Percentiles rank a stretch among this genome's conserved stretches.
Conservation (phyloP, 2,797 vertebrate species). For the Amblyopsis hoosieri region DNA sequence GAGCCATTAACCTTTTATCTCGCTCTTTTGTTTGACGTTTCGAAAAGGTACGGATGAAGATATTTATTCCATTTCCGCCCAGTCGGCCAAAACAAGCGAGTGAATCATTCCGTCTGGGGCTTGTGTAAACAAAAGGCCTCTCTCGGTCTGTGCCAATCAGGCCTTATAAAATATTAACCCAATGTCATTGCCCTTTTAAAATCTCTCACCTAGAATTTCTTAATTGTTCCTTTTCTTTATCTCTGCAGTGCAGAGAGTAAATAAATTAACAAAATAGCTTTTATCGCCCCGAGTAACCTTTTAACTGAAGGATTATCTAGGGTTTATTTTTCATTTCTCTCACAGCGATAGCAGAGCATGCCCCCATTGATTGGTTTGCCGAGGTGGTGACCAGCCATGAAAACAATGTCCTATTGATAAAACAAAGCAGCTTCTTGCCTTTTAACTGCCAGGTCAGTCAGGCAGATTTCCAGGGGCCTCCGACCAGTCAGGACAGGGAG, state of each 20-base stretch:
- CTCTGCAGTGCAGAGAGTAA: constrained; percentile 98
- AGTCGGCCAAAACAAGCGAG: constrained; percentile 82
- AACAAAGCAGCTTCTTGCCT: constrained; percentile 80
- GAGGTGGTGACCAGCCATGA: constrained; percentile 96
- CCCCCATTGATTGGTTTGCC: constrained; percentile 98
- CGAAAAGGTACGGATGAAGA: constrained; percentile 81
- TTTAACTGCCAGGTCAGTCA: constrained; percentile 73
- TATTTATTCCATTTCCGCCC: constrained; percentile 86
- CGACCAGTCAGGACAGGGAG: constrained; percentile 44
- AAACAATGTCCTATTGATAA: constrained; percentile 95
- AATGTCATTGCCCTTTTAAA: constrained; percentile 98
- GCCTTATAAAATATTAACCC: constrained; percentile 97
- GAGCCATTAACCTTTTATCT: constrained; percentile 84
- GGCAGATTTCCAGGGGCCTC: constrained; percentile 56
- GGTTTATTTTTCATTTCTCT: constrained; percentile 99
- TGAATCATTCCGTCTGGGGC: constrained; percentile 77
- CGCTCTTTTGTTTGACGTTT: constrained; percentile 80
- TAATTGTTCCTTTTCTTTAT: constrained; percentile 99
- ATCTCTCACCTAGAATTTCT: constrained; percentile 98
- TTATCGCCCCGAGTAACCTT: constrained; percentile 99
- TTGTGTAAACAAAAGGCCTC: constrained; percentile 78
- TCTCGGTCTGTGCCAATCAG: constrained; percentile 86
- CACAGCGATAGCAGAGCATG: constrained; percentile 94
- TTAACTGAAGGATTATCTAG: constrained; percentile 99
- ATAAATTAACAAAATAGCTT: constrained; percentile 99